A percentile compares a stretch with the other conserved stretches of the same genome.
Evolutionary conservation across 2,888 invertebrate species (phyloP).

Genomic region (Sabellastarte sp.): DNA sequence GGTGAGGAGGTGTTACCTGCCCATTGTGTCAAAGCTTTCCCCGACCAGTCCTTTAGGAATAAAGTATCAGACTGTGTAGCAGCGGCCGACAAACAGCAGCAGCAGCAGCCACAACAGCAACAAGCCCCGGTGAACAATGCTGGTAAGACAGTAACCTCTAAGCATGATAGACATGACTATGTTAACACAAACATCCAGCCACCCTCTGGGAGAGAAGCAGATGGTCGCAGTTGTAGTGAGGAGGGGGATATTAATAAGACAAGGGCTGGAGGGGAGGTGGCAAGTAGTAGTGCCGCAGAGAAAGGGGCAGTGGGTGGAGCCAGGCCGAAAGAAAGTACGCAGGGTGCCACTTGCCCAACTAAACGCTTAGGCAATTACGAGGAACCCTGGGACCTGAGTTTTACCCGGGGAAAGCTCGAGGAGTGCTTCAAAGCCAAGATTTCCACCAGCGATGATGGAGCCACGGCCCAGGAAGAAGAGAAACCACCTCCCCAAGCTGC

Average conservation of each 20-base stretch:
- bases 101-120: not conserved
- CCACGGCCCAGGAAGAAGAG: not conserved
- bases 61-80: not conserved
- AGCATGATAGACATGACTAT: not conserved
- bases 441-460: not conserved
- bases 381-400: conserved; percentile 33
- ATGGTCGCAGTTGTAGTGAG: not conserved
- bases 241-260: not conserved
- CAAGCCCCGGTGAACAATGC: not conserved
- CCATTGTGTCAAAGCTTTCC: too few species aligned
- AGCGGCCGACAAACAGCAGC: not conserved
- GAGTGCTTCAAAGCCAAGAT: conserved; percentile 35
- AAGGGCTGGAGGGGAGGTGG: not conserved
- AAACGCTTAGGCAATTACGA: conserved; percentile 28
- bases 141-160: too few species aligned
- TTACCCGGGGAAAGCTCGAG: conserved; percentile 43
- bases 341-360: not conserved
- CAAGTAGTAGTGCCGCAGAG: not conserved
- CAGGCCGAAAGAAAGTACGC: not conserved
- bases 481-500: not conserved
- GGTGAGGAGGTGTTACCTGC: too few species aligned
- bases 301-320: not conserved
- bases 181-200: not conserved
- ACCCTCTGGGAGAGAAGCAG: not conserved
- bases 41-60: too few species aligned